Conservation (phyloP, 2,113 vertebrate genomes). For the Hemiscyllium ocellatum region DNA sequence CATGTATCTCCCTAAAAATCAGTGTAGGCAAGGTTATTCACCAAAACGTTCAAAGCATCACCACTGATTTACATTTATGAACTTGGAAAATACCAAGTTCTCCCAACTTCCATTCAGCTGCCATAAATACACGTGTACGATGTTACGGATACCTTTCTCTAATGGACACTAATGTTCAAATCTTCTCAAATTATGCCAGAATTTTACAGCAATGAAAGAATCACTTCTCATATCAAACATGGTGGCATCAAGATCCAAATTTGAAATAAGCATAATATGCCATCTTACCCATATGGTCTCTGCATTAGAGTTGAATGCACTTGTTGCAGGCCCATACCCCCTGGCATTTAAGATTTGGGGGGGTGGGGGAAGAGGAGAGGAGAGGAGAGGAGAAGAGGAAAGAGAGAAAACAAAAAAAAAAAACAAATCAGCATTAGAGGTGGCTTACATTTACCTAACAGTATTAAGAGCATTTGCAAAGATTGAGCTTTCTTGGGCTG, state of each 20-base stretch:
- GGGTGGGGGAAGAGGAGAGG: too few relatives aligned
- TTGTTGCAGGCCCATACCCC: not conserved
- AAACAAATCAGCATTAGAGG: not conserved
- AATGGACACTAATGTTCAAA: not conserved
- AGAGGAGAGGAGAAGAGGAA: too few relatives aligned
- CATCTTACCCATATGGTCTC: slow-evolving; percentile 24
- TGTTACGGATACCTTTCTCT: not conserved
- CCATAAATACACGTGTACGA: not conserved
- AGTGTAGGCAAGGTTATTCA: not conserved
- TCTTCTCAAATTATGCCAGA: not conserved
- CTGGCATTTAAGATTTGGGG: not conserved
- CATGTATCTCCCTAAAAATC: too few relatives aligned
- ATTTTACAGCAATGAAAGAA: not conserved
- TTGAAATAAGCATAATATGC: not conserved
- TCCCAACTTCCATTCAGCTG: not conserved
- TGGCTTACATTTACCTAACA: not conserved
- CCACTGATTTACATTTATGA: not conserved
- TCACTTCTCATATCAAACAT: not conserved
- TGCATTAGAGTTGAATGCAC: slow-evolving; percentile 28
- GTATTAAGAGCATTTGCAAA: not conserved
- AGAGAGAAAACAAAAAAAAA: not conserved
- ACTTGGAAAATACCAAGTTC: not conserved
- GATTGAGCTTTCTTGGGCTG: not conserved
- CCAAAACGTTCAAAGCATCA: not conserved
- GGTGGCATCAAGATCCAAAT: too few relatives aligned